Base-by-base conservation (phyloP, 1,140 invertebrate genomes). In the Atta texana region DNA sequence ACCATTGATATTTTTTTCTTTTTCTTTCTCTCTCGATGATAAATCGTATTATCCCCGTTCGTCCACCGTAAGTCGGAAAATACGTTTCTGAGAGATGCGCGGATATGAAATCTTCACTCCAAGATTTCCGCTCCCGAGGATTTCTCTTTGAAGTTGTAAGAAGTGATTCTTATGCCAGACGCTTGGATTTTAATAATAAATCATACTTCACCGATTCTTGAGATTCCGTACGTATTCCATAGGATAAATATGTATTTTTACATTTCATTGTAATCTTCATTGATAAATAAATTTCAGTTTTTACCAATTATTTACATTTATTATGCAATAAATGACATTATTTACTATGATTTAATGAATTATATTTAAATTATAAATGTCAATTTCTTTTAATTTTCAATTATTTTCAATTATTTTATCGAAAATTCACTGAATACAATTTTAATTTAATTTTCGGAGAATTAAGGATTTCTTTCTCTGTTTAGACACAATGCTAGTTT, bases 101-200 rank as follows among this genome's bases (percentile, higher is more conserved):
- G 80, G 80, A 84, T 74, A 84, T 84, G 80, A 84, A 84, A 84
- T 84, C 80, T 74, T 84, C 69, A 61, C 39, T 84, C 55, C 49
- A 24, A 80, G 44, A 55, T 80, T 64, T 55, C n/a, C 68, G 68
- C 53, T 69, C 51, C 31, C 21, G 34, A 57, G 55, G 24, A 84
- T 75, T 49, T 21, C n/a, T 49, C 80, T 84, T 84, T 84, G 80
- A 84, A 84, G 80, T 84, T 75, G 80, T 21, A 61, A 74, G 57
- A 61, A 75, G 34, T 74, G 69, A 74, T 61, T 84, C 69, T 61
- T 66, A 24, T 61, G 24, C 44, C 28, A 49, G 80, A 18, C 39
- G 80, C 55, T 74, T 64, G 78, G 28, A 74, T 84, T 75, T 84
- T 84, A 74, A 74, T 75, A 75, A 84, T 84, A 74, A 84, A 84